Evolutionary conservation across 2,797 vertebrate species (phyloP).

Genomic region (Poeciliopsis turneri): DNA sequence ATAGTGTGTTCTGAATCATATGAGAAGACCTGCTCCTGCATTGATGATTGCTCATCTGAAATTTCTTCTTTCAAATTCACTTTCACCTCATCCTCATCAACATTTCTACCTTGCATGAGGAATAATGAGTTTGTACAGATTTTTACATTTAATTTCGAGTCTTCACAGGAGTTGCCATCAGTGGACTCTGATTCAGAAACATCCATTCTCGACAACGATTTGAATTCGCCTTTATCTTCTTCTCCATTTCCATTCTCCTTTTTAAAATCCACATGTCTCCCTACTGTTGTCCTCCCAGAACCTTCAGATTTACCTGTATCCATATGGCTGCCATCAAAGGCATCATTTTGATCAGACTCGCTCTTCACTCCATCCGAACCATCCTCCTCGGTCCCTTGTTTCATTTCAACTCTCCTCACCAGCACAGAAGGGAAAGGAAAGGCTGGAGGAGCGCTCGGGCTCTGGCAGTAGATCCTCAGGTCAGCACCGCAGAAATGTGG

Average conservation of each 20-base stretch:
- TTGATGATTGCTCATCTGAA: conserved; percentile 39
- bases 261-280: conserved; percentile 38
- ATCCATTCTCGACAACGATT: conserved; percentile 50
- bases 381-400: conserved; percentile 43
- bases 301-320: conserved; percentile 40
- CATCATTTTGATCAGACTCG: conserved; percentile 30
- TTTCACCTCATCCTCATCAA: conserved; percentile 27
- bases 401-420: conserved; percentile 68
- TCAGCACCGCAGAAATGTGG: conserved; percentile 99
- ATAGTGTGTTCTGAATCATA: conserved; percentile 47
- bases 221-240: conserved; percentile 27
- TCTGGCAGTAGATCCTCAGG: conserved; percentile 95
- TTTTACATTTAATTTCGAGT: conserved; percentile 58
- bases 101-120: conserved; percentile 22
- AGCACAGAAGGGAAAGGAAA: conserved; percentile 85
- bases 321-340: conserved; percentile 20
- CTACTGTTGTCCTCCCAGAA: conserved; percentile 34
- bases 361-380: conserved; percentile 47
- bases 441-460: conserved; percentile 85
- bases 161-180: conserved; percentile 49
- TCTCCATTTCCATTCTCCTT: conserved; percentile 49
- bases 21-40: conserved; percentile 44
- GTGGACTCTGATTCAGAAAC: conserved; percentile 57
- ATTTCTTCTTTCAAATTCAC: conserved; percentile 47
- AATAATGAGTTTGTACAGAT: conserved; percentile 33